Percentiles rank a stretch among this genome's conserved stretches.
Evolutionary conservation across 2,888 invertebrate species (phyloP).

Genomic region (Megastigmus dorsalis): DNA sequence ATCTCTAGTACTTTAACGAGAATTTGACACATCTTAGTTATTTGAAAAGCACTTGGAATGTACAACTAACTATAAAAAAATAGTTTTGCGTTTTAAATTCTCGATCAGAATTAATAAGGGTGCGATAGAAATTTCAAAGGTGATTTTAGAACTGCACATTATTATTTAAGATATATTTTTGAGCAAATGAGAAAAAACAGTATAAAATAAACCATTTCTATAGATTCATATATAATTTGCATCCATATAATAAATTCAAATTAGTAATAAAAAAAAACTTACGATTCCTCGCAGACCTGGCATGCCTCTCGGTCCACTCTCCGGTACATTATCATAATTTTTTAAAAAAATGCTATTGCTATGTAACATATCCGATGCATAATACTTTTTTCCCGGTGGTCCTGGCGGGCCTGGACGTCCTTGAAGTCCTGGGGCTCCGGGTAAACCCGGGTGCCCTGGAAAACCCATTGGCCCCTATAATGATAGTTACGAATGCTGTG

Average conservation of each 20-base stretch:
- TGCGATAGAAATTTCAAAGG: no score
- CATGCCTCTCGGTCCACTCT: conserved; percentile 76
- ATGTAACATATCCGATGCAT: conserved; percentile 63
- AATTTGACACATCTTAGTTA: no score
- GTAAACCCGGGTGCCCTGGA: conserved; percentile 56
- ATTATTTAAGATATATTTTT: background rate
- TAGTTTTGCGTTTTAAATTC: no score
- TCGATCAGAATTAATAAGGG: no score
- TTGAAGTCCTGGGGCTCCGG: conserved; percentile 63
- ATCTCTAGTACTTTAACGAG: no score
- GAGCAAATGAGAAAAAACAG: background rate
- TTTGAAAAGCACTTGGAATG: no score
- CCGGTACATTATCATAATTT: conserved; percentile 74
- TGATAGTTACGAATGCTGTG: no score
- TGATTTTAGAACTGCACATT: no score
- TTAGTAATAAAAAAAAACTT: conserved; percentile 64
- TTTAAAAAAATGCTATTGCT: conserved; percentile 61
- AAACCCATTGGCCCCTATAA: conserved; percentile 62
- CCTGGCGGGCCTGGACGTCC: conserved; percentile 74
- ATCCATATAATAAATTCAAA: no score
- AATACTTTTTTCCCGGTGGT: conserved; percentile 67
- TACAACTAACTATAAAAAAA: no score
- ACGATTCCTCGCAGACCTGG: conserved; percentile 78
- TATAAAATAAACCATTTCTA: background rate
- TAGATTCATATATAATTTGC: background rate